These are phyloP conservation scores for Nebria salina DNA, from an alignment of 2,888 invertebrate genomes.

Conservation along the genomic window DNA sequence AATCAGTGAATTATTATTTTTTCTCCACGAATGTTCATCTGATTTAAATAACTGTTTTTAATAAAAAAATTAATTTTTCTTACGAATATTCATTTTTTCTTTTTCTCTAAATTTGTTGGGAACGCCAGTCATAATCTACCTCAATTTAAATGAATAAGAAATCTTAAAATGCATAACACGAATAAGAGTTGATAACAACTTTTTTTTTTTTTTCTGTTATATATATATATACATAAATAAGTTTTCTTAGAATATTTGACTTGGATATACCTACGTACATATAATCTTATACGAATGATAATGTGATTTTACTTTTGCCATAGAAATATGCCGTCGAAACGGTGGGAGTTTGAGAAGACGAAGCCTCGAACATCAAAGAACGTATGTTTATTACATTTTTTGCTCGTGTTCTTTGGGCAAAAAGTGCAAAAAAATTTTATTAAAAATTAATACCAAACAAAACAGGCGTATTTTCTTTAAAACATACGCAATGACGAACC, in stretches of 20 bases:
- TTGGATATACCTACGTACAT: no score
- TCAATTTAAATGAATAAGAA: background rate
- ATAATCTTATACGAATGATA: conserved; percentile 12
- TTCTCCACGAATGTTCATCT: background rate
- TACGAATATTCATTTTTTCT: background rate
- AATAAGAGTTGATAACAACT: background rate
- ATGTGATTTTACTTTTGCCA: conserved; percentile 3
- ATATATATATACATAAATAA: background rate
- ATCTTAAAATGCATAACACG: background rate
- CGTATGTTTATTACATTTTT: conserved; percentile 6
- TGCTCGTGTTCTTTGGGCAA: background rate
- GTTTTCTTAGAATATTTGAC: background rate
- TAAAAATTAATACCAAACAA: conserved; percentile 36
- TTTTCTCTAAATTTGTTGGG: background rate
- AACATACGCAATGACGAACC: conserved; percentile 8
- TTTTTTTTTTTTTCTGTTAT: background rate
- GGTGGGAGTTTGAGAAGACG: background rate
- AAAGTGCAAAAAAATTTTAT: conserved; percentile 31
- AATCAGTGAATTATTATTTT: background rate
- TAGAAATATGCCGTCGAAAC: background rate
- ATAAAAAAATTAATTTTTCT: background rate
- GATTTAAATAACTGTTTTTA: background rate
- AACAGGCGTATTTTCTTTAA: conserved; percentile 20
- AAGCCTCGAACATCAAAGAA: background rate
- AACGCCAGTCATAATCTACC: background rate